Percentiles rank a stretch among this genome's conserved stretches.
phyloP scores from a whole-genome alignment of 2,888 invertebrate species.

The Torymus texanus region DNA sequence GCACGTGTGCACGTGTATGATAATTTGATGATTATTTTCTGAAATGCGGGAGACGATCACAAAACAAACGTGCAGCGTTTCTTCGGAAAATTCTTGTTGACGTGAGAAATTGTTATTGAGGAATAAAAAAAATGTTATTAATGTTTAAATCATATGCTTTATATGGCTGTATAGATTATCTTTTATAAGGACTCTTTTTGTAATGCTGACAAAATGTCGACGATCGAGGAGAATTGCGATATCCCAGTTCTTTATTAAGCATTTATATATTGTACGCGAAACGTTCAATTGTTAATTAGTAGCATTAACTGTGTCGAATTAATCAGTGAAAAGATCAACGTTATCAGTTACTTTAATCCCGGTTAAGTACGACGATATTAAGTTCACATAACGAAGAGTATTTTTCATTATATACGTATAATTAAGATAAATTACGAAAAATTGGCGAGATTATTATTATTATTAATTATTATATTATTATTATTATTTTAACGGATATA shows the following conservation, averaged over 20 bases:
- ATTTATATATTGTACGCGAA: conserved; percentile 9
- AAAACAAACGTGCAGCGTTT: not conserved
- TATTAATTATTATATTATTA: conserved; percentile 27
- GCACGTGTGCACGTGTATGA: not conserved
- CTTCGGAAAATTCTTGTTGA: conserved; percentile 19
- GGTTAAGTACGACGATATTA: conserved; percentile 10
- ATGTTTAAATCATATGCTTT: conserved; percentile 35
- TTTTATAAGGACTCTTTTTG: conserved; percentile 29
- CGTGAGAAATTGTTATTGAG: conserved; percentile 35
- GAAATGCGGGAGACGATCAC: not conserved
- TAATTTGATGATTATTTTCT: conserved; percentile 25
- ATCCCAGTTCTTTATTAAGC: conserved; percentile 4
- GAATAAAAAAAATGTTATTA: not conserved
- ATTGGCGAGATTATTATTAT: conserved; percentile 52
- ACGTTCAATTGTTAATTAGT: conserved; percentile 29
- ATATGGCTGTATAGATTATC: conserved; percentile 45
- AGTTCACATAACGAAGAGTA: conserved; percentile 28
- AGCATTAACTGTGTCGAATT: conserved; percentile 18
- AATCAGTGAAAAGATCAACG: conserved; percentile 14
- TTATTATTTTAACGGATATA: conserved; percentile 31
- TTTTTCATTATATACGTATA: conserved; percentile 37
- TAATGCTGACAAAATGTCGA: conserved; percentile 5
- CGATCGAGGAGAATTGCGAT: not conserved
- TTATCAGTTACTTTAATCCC: conserved; percentile 14
- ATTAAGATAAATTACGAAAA: conserved; percentile 45